A percentile compares a stretch with the other conserved stretches of the same genome.
Conservation (phyloP, 2,113 vertebrate genomes). For the Xiphias gladius region DNA sequence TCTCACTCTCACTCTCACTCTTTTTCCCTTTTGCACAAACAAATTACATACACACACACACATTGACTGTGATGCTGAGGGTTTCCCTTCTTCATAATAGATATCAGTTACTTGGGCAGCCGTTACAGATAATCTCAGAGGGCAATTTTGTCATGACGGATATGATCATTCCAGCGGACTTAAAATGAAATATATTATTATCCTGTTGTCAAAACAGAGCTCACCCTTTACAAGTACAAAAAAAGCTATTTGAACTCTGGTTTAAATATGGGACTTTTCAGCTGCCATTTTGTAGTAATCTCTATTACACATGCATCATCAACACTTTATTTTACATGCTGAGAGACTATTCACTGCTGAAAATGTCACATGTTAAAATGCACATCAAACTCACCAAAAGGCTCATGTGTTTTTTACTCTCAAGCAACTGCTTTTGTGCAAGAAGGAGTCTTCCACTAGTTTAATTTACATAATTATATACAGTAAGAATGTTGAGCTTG, state of each 20-base stretch:
- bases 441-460: neutral
- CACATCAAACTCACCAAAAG: neutral
- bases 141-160: constrained; percentile 51
- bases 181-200: constrained; percentile 42
- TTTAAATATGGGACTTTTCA: neutral
- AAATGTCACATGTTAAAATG: neutral
- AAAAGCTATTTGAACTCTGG: neutral
- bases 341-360: neutral
- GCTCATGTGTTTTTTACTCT: neutral
- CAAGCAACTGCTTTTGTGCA: neutral
- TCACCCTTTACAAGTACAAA: neutral
- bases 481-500: neutral
- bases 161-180: constrained; percentile 46
- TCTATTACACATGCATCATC: neutral
- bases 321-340: neutral
- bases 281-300: neutral
- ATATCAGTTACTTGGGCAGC: constrained; percentile 58
- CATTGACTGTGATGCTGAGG: constrained; percentile 20
- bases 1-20: too few relatives aligned
- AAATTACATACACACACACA: constrained; percentile 33
- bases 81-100: constrained; percentile 55
- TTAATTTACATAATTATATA: neutral
- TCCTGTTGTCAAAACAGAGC: constrained; percentile 39
- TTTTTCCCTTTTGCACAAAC: too few relatives aligned
- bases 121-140: constrained; percentile 61